Base-by-base conservation (phyloP, 2,113 vertebrate species). In the Penelope pileata region DNA sequence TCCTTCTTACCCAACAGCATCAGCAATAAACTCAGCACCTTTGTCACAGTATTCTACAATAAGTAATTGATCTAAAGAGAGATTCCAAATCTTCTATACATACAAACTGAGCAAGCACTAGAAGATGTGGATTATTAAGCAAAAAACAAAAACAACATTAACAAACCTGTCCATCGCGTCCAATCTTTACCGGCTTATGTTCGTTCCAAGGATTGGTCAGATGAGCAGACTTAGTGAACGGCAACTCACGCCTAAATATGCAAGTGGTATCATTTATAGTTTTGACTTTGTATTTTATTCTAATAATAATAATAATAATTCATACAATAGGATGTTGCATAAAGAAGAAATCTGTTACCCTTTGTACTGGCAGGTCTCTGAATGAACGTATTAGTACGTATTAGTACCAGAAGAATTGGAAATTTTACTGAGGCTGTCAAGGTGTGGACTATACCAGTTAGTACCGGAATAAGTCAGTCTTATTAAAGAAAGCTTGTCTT, bases 151-250 rank as follows among this genome's bases (percentile, higher is more conserved):
- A 47, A n/a, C 32, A 58, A 64, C 90, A 91, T 38, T 11, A 92
- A 98, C 98, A 96, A 97, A 99, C 99, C 99, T 99, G 99, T 98
- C 99, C 99, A 90, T 99, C 99, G 2, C 99, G 99, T 96, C 99
- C 99, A 47, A 99, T 99, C 94, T 99, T 99, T 63, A 99, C 99
- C 4, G 99, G 99, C 77, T 99, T 99, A 97, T 99, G 98, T 97
- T 99, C 99, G 4, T 99, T 99, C 99, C 99, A 99, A 83, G 99
- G 98, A 96, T 99, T 99, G 87, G 98, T 98, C 94, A 99, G 98
- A 91, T 99, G 99, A 95, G 99, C 98, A 2, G 99, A 99, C 95
- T 99, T 99, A 7, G 99, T 99, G 97, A 99, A 99, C 3, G 99
- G 99, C 80, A 99, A 98, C 94, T 99, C 99, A 82, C 99, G 98